These are phyloP conservation scores for Tapirus terrestris DNA, from an alignment of 2,113 vertebrate genomes.

Conservation along the genomic window DNA sequence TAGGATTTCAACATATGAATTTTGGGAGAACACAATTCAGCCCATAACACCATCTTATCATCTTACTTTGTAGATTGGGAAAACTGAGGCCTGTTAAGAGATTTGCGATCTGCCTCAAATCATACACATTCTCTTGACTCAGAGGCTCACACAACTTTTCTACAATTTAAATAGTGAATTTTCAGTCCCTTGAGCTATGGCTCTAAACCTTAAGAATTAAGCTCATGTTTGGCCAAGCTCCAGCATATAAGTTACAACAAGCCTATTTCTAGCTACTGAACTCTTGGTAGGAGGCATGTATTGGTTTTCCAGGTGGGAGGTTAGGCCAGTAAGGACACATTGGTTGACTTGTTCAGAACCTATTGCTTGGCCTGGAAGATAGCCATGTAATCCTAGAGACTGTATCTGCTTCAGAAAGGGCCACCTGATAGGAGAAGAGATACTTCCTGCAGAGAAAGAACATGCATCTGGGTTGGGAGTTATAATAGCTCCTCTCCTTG, in stretches of 20 bases:
- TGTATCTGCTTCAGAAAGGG: background rate
- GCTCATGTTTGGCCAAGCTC: background rate
- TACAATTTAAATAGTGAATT: background rate
- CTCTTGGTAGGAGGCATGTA: background rate
- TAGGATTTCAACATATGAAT: background rate
- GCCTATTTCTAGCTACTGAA: background rate
- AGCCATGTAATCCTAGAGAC: background rate
- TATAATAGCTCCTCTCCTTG: background rate
- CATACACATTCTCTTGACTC: background rate
- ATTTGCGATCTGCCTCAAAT: background rate
- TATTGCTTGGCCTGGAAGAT: background rate
- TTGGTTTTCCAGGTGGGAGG: background rate
- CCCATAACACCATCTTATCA: background rate
- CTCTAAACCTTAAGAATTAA: conserved; percentile 7
- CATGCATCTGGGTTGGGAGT: background rate
- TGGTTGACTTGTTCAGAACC: background rate
- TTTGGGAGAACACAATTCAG: background rate
- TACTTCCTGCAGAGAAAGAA: background rate
- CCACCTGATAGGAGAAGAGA: background rate
- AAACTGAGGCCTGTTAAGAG: background rate
- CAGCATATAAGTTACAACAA: background rate
- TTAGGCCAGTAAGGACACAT: background rate
- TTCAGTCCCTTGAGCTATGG: background rate
- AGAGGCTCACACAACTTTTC: background rate
- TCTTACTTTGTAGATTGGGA: background rate